phyloP scores from a whole-genome alignment of 2,797 vertebrate species.

The Sylvilagus floridanus region DNA sequence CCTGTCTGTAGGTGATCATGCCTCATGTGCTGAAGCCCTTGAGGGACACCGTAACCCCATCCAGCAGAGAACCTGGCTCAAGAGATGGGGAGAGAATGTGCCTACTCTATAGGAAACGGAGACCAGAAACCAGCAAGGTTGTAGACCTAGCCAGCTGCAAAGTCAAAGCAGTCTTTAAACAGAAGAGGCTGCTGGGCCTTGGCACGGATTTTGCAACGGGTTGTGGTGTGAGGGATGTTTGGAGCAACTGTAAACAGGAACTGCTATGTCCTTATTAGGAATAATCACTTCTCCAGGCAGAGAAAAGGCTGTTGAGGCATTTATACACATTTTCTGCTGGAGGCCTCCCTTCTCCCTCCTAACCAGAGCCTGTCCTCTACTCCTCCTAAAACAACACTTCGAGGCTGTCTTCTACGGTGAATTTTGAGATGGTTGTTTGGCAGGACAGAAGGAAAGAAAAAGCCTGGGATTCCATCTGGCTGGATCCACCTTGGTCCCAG shows the following conservation, averaged over 20 bases:
- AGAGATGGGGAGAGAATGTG: not conserved
- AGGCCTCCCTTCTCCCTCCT: constrained; percentile 46
- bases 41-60: not conserved
- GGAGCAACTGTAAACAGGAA: constrained; percentile 71
- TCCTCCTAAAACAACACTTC: not conserved
- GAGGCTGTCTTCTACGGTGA: not conserved
- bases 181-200: constrained; percentile 69
- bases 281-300: constrained; percentile 68
- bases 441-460: constrained; percentile 66
- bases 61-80: not conserved
- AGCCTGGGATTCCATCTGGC: constrained; percentile 73
- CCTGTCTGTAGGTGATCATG: not conserved
- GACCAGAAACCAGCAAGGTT: constrained; percentile 37
- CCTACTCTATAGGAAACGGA: not conserved
- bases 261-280: constrained; percentile 65
- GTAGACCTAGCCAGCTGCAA: constrained; percentile 31
- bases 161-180: constrained; percentile 62
- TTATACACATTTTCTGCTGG: constrained; percentile 18
- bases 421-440: constrained; percentile 41
- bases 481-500: constrained; percentile 55
- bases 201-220: constrained; percentile 68
- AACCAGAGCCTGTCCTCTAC: not conserved
- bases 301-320: constrained; percentile 46
- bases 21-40: not conserved
- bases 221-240: constrained; percentile 67